Conservation (phyloP, 2,888 invertebrate species). For the Philaethria dido region DNA sequence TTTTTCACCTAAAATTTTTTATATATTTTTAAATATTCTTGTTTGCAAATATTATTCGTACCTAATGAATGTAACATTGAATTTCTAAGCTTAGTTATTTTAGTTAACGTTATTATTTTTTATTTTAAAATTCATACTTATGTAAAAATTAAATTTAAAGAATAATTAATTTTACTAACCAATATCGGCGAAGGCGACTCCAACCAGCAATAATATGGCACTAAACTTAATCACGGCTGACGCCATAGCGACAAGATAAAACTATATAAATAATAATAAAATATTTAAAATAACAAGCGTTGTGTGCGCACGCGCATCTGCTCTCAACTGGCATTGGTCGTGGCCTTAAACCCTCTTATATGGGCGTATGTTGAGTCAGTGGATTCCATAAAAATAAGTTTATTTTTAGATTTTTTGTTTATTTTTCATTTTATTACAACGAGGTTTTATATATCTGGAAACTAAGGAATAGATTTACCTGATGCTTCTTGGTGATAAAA, state of each 20-base stretch:
- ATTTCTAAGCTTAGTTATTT: too few species aligned
- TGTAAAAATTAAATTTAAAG: background rate
- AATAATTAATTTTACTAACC: slow-evolving; percentile 60
- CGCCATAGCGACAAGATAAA: slow-evolving; percentile 62
- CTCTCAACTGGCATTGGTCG: slow-evolving; percentile 70
- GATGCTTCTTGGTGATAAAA: background rate
- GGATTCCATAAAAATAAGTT: slow-evolving; percentile 47
- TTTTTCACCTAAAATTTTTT: too few species aligned
- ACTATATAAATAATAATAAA: slow-evolving; percentile 51
- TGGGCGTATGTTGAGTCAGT: slow-evolving; percentile 56
- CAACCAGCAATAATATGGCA: slow-evolving; percentile 73
- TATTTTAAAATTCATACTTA: background rate
- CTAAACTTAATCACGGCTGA: slow-evolving; percentile 76
- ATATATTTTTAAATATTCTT: too few species aligned
- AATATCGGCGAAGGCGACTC: slow-evolving; percentile 67
- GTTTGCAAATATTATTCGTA: too few species aligned
- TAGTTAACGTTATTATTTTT: too few species aligned
- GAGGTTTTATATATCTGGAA: slow-evolving; percentile 8
- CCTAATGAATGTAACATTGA: too few species aligned
- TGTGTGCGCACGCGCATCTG: slow-evolving; percentile 57
- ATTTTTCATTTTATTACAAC: slow-evolving; percentile 31
- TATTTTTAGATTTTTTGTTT: slow-evolving; percentile 39
- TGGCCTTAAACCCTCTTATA: slow-evolving; percentile 74
- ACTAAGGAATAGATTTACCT: background rate
- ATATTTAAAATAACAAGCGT: slow-evolving; percentile 55